Conservation (phyloP, 2,888 invertebrate genomes). For the Pandemis heparana region DNA sequence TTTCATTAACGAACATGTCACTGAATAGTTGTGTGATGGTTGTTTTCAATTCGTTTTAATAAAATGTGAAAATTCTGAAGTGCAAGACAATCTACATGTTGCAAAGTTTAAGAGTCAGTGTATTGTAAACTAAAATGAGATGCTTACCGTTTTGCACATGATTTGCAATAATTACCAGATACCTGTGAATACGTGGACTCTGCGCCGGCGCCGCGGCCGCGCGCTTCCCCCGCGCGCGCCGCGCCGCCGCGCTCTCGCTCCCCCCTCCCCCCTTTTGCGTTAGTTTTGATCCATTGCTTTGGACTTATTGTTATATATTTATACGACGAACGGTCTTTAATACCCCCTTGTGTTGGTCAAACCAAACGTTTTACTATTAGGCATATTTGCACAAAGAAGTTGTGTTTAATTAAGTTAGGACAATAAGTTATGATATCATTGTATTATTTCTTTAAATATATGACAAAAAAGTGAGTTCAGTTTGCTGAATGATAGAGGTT, state of each 20-base stretch:
- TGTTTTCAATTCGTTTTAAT: slow-evolving; percentile 75
- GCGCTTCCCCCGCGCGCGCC: slow-evolving; percentile 50
- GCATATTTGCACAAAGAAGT: slow-evolving; percentile 86
- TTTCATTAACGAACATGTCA: slow-evolving; percentile 76
- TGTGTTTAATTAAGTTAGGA: slow-evolving; percentile 86
- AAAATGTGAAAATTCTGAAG: slow-evolving; percentile 68
- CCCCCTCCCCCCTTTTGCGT: slow-evolving; percentile 47
- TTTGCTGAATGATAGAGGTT: slow-evolving; percentile 86
- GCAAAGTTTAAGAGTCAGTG: slow-evolving; percentile 78
- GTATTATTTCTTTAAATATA: slow-evolving; percentile 82
- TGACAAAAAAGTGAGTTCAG: slow-evolving; percentile 86
- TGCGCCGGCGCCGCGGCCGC: slow-evolving; percentile 62
- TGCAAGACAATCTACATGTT: slow-evolving; percentile 79
- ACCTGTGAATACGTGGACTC: slow-evolving; percentile 51
- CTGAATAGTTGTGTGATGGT: slow-evolving; percentile 80
- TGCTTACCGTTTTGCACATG: slow-evolving; percentile 84
- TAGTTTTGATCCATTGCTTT: slow-evolving; percentile 40
- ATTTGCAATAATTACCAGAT: slow-evolving; percentile 81
- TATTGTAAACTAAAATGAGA: slow-evolving; percentile 79
- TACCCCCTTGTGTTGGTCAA: slow-evolving; percentile 70
- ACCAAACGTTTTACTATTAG: slow-evolving; percentile 84
- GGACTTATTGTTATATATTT: slow-evolving; percentile 41
- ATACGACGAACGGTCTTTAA: slow-evolving; percentile 44
- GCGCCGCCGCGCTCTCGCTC: slow-evolving; percentile 50
- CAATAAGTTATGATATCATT: slow-evolving; percentile 85